A percentile compares a stretch with the other conserved stretches of the same genome.
These are phyloP conservation scores for Lichenostomus cassidix DNA, from an alignment of 2,113 vertebrate species.

Conservation along the genomic window DNA sequence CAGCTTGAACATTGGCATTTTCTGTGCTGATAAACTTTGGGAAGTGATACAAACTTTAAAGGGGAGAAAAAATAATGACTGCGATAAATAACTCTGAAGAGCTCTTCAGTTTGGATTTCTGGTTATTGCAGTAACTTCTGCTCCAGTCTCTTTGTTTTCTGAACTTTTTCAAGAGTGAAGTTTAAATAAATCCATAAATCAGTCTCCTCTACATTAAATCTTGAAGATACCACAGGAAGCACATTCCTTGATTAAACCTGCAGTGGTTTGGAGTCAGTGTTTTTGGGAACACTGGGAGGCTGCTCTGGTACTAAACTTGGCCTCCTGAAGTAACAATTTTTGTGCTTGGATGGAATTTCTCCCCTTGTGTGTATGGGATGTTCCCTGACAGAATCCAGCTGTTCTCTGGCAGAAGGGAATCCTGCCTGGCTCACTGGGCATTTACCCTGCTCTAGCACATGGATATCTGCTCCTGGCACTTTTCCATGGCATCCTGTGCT, in stretches of 20 bases:
- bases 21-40: background rate
- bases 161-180: background rate
- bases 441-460: background rate
- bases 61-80: rapidly evolving
- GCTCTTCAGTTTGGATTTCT: background rate
- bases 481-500: background rate
- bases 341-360: background rate
- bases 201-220: background rate
- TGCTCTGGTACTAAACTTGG: background rate
- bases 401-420: background rate
- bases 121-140: background rate
- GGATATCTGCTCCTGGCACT: background rate
- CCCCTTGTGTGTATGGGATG: background rate
- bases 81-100: background rate
- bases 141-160: background rate
- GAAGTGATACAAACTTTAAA: background rate
- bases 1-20: background rate
- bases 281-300: background rate
- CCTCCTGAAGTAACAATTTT: background rate
- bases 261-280: background rate
- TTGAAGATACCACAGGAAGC: background rate
- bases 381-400: background rate
- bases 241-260: background rate
- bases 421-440: background rate
- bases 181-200: background rate